Base-by-base conservation (phyloP, 2,113 vertebrate genomes). In the Rhinoderma darwinii region DNA sequence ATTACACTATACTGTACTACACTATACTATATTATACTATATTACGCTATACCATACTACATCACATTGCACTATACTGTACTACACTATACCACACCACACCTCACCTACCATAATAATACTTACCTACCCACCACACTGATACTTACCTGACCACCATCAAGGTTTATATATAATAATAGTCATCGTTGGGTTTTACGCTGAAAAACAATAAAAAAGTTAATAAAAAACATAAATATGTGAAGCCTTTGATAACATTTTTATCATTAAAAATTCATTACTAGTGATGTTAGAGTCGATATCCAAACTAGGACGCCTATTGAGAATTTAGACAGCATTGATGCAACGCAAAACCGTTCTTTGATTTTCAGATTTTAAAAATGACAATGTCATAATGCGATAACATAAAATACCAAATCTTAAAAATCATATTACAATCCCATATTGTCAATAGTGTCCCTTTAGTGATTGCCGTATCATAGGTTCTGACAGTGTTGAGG, bases 391-490 rank as follows among this genome's bases (percentile, higher is more conserved):
- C 68, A 22, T 72, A 27, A 35, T 39, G 68, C 11, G 32, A 72
- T 5, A 68, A 17, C 15, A 18, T 72, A 25, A 2, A 18, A 39
- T 18, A 11, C 6, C 32, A 39, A 72, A 72, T 39, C n/a, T 39
- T 35, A 35, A 25, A 72, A 39, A 1, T 4, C 7, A 0, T 35
- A 5, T 3, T 47, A 30, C n/a, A 47, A 75, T 44, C 43, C 22
- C 27, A 50, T 3, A 30, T 76, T 47, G 74, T 30, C 74, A 9
- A 76, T 76, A 17, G 74, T 43, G 27, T 14, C 37, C 54, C 25
- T 27, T 61, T 81, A 81, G 56, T 81, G 54, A 81, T 59, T 27
- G 54, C 32, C 78, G 54, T 81, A 11, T 81, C 15, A 81, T 56
- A 43, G 54, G 54, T 32, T 47, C 15, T 70, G 43, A 83, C 81